Conservation (phyloP, 2,113 vertebrate species). For the Mystacornis crossleyi region DNA sequence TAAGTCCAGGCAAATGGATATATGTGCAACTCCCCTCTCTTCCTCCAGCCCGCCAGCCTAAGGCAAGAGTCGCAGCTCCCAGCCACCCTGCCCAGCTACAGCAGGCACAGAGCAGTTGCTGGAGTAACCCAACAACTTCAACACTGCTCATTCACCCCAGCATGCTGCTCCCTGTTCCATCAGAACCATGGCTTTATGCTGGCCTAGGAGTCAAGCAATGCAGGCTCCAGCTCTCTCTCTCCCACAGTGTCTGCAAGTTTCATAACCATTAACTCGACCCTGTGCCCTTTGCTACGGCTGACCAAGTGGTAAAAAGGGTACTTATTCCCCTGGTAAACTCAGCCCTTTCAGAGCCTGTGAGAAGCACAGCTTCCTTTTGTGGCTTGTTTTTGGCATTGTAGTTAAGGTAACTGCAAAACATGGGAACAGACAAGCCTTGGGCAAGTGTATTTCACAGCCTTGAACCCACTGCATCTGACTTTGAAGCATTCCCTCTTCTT, state of each 20-base stretch:
- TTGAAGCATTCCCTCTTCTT: neutral
- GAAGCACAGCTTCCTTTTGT: neutral
- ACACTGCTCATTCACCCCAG: neutral
- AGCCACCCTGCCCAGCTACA: neutral
- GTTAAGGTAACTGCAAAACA: neutral
- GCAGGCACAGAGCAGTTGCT: neutral
- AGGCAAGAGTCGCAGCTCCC: neutral
- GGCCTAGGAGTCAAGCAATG: neutral
- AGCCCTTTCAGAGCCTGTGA: neutral
- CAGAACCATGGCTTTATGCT: neutral
- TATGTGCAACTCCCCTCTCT: rapidly evolving
- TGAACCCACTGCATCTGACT: neutral
- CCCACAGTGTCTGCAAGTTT: neutral
- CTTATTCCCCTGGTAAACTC: neutral
- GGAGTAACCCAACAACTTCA: neutral
- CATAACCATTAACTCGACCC: neutral
- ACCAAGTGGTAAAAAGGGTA: neutral
- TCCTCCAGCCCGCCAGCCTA: neutral
- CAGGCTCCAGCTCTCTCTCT: neutral
- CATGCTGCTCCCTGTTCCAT: neutral
- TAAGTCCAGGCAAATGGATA: neutral
- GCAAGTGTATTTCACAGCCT: neutral
- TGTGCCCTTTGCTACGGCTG: neutral
- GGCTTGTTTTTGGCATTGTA: neutral
- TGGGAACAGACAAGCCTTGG: neutral